phyloP scores from a whole-genome alignment of 2,113 vertebrate species.

The Falcunculus frontatus region DNA sequence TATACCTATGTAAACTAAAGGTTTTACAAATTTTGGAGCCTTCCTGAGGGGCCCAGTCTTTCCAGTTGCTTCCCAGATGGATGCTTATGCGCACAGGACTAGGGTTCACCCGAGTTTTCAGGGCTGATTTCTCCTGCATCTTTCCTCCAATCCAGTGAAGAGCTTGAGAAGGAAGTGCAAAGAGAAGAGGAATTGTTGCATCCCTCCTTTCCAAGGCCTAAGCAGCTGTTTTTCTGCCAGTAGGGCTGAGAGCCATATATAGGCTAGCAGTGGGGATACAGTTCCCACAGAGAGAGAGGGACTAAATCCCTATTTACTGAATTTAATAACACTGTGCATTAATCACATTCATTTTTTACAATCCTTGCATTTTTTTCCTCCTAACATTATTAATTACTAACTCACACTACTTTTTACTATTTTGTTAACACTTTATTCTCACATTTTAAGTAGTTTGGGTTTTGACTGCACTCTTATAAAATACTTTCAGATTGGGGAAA shows the following conservation, averaged over 20 bases:
- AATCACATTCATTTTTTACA: neutral
- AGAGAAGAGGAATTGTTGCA: neutral
- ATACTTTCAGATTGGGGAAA: neutral
- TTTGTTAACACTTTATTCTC: neutral
- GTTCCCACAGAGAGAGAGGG: accelerated
- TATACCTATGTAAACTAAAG: neutral
- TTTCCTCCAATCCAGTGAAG: neutral
- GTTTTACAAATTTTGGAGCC: neutral
- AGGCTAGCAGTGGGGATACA: neutral
- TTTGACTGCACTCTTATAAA: neutral
- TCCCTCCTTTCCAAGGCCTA: neutral
- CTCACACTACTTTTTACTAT: neutral
- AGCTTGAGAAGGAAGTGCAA: neutral
- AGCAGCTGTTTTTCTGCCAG: neutral
- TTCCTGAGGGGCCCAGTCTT: neutral
- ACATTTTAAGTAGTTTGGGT: neutral
- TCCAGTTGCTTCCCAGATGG: neutral
- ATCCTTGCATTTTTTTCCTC: neutral
- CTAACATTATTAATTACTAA: neutral
- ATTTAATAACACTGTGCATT: neutral
- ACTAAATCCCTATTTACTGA: neutral
- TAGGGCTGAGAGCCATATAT: neutral
- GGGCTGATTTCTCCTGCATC: neutral
- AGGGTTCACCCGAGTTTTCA: neutral
- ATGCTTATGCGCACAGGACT: neutral